Evolutionary conservation across 2,113 vertebrate species (phyloP).

Genomic region (Lasiurus cinereus): DNA sequence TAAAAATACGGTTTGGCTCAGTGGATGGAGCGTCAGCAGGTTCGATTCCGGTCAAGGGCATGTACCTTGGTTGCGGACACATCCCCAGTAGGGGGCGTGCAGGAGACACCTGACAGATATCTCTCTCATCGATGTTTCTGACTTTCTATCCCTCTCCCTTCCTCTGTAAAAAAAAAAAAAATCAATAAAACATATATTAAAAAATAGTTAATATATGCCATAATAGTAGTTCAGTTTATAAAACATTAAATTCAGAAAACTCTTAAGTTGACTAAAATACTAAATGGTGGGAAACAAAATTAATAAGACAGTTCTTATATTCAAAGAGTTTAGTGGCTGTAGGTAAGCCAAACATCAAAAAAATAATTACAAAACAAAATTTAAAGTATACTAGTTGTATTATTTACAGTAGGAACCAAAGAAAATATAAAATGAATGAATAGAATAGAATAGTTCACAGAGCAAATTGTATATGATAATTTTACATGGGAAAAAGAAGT

Average conservation of each 20-base stretch:
- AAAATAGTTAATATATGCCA: neutral
- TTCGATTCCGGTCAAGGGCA: too few relatives aligned
- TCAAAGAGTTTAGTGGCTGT: neutral
- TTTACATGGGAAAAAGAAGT: neutral
- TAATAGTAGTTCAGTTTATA: neutral
- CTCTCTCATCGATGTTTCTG: too few relatives aligned
- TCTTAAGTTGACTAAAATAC: neutral
- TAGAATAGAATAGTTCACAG: neutral
- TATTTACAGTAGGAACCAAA: neutral
- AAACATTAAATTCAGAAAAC: neutral
- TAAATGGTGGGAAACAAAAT: conserved; percentile 4
- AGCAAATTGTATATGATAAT: neutral
- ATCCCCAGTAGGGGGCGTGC: too few relatives aligned
- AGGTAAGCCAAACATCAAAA: neutral
- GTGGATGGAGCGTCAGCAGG: too few relatives aligned
- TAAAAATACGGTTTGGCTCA: neutral
- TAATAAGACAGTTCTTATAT: neutral
- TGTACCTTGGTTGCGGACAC: too few relatives aligned
- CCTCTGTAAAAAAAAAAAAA: too few relatives aligned
- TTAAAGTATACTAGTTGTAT: neutral
- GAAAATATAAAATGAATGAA: neutral
- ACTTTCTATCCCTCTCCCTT: too few relatives aligned
- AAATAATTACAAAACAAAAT: neutral
- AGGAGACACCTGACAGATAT: too few relatives aligned
- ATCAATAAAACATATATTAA: too few relatives aligned